These are phyloP conservation scores for Setophaga coronata DNA, from an alignment of 2,113 vertebrate genomes.

Conservation along the genomic window DNA sequence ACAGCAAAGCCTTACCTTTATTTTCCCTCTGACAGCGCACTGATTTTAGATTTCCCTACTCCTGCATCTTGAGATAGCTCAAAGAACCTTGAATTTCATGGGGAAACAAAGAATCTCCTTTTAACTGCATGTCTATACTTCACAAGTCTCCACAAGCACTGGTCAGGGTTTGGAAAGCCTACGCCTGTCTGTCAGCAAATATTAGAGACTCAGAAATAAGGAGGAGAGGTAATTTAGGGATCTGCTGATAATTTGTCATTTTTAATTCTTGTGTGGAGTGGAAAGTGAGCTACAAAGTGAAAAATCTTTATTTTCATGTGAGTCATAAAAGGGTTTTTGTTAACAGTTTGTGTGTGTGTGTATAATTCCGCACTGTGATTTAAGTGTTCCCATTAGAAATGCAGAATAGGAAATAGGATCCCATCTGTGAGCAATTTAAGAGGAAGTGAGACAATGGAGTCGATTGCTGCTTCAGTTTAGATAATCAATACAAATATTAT, in stretches of 20 bases:
- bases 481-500: slow-evolving; percentile 84
- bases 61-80: neutral
- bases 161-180: neutral
- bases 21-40: neutral
- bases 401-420: slow-evolving; percentile 72
- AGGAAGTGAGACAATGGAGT: slow-evolving; percentile 79
- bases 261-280: slow-evolving; percentile 9
- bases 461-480: slow-evolving; percentile 72
- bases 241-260: slow-evolving; percentile 11
- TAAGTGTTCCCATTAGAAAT: slow-evolving; percentile 72
- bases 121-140: neutral
- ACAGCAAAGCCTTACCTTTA: neutral
- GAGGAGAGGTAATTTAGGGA: neutral
- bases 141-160: neutral
- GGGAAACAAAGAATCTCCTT: neutral
- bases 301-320: slow-evolving; percentile 42
- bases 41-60: neutral
- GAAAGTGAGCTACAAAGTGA: slow-evolving; percentile 13
- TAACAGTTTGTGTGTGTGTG: slow-evolving; percentile 38
- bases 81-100: neutral
- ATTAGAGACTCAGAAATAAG: neutral
- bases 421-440: slow-evolving; percentile 78
- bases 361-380: slow-evolving; percentile 47
- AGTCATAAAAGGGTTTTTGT: slow-evolving; percentile 30
- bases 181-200: neutral